phyloP scores from a whole-genome alignment of 1,140 invertebrate species.

The Geopemphigus sp. region DNA sequence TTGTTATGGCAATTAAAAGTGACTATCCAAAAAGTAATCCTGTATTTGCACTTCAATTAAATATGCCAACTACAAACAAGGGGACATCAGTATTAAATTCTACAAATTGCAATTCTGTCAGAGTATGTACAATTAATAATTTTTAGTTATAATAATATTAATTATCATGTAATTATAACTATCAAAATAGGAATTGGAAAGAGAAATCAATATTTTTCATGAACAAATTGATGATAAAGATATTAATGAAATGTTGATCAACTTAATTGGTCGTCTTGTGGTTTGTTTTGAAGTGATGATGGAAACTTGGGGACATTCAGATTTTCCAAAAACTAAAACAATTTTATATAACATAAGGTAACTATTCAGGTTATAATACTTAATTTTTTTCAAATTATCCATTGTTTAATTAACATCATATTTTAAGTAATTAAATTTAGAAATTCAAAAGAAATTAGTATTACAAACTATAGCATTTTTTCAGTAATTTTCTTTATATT shows the following conservation, averaged over 20 bases:
- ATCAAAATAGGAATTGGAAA: slow-evolving; percentile 20
- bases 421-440: no score
- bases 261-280: slow-evolving; percentile 31
- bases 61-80: slow-evolving; percentile 40
- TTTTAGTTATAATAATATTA: not conserved
- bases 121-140: slow-evolving; percentile 13
- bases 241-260: slow-evolving; percentile 33
- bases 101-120: slow-evolving; percentile 36
- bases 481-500: no score
- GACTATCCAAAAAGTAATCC: slow-evolving; percentile 36
- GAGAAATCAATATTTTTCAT: slow-evolving; percentile 41
- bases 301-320: slow-evolving; percentile 42
- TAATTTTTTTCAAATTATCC: no score
- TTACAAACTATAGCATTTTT: no score
- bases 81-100: slow-evolving; percentile 35
- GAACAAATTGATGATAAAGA: slow-evolving; percentile 30
- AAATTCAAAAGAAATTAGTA: no score
- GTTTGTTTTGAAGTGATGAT: slow-evolving; percentile 44
- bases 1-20: slow-evolving; percentile 43
- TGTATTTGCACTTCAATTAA: slow-evolving; percentile 39
- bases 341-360: slow-evolving; percentile 43
- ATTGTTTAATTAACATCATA: no score
- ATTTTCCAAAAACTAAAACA: slow-evolving; percentile 46
- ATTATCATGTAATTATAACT: not conserved
- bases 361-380: not conserved